Base-by-base conservation (phyloP, 2,888 invertebrate species). In the Leptinotarsa tumamoca region DNA sequence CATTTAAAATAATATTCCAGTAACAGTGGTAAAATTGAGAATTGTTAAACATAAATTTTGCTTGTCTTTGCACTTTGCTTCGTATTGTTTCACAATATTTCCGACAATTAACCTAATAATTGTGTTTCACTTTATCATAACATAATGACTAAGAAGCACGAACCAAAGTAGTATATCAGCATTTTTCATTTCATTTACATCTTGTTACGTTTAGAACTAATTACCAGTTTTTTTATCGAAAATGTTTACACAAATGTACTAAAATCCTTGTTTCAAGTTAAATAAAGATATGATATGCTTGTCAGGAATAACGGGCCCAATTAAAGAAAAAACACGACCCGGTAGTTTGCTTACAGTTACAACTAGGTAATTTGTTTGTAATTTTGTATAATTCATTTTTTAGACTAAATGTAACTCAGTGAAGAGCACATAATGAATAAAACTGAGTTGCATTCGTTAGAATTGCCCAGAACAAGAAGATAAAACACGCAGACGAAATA, bases 181-280 rank as follows among this genome's bases (percentile, higher is more conserved):
- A 52, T 69, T 81, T 80, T 78, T 67, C 54, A 78, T 73, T 77
- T 75, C 73, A 73, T 70, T 79, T 75, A 80, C 73, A 79, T 75
- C 67, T 78, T 77, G 69, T 69, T 69, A 69, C 43, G 33, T 50
- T 4, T 58, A 7, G 2, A 21, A 69, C 58, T 70, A 69, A 69
- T 69, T 56, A 21, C 33, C 58, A 18, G 49, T 58, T 70, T 63
- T 27, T 58, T 70, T 33, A 69, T 69, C 27, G 51, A 27, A 69
- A 56, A 54, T 68, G 51, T 68, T 51, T 68, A 52, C 54, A 50
- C 27, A 27, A 68, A 51, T 27, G 51, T 68, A 27, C 15, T 52
- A 15, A 54, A 52, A n/a, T 54, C 33, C 13, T 68, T 52, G 33
- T 52, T 68, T 14, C 51, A 68, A 63, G 63, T 63, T 63, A 63